phyloP scores from a whole-genome alignment of 1,140 invertebrate genomes.

The Caerostris darwini region DNA sequence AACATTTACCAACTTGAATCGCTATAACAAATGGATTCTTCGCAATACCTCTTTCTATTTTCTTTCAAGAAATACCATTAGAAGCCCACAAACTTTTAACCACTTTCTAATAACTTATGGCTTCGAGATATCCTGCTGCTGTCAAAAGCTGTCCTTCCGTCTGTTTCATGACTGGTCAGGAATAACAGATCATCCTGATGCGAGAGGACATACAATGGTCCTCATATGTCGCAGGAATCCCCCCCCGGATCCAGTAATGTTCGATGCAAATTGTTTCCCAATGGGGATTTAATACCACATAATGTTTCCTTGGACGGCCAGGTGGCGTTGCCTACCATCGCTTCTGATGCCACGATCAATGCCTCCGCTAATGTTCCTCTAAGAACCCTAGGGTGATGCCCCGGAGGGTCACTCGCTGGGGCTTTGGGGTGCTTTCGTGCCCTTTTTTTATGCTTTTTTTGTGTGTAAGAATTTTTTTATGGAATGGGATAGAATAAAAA shows the following conservation, averaged over 20 bases:
- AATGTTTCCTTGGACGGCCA: conserved; percentile 73
- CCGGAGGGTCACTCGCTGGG: conserved; percentile 45
- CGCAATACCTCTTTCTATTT: too few relatives aligned
- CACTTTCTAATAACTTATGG: too few relatives aligned
- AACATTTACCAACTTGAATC: too few relatives aligned
- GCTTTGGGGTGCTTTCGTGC: background rate
- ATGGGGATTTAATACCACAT: conserved; percentile 76
- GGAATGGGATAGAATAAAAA: background rate
- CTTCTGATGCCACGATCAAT: conserved; percentile 37
- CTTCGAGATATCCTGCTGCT: background rate
- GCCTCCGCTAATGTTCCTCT: conserved; percentile 69
- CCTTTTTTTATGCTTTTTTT: conserved; percentile 1
- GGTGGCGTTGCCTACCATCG: conserved; percentile 51
- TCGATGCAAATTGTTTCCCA: conserved; percentile 77
- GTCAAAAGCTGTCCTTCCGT: background rate
- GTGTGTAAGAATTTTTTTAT: background rate
- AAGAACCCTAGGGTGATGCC: conserved; percentile 42
- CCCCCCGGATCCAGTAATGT: conserved; percentile 55
- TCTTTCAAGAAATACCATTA: too few relatives aligned
- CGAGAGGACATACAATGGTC: conserved; percentile 20
- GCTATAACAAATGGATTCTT: too few relatives aligned
- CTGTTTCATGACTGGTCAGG: conserved; percentile 7
- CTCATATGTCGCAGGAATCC: conserved; percentile 10
- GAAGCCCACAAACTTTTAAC: too few relatives aligned
- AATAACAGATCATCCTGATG: background rate